Evolutionary conservation across 2,888 invertebrate species (phyloP).

Genomic region (Cyclophora punctaria): DNA sequence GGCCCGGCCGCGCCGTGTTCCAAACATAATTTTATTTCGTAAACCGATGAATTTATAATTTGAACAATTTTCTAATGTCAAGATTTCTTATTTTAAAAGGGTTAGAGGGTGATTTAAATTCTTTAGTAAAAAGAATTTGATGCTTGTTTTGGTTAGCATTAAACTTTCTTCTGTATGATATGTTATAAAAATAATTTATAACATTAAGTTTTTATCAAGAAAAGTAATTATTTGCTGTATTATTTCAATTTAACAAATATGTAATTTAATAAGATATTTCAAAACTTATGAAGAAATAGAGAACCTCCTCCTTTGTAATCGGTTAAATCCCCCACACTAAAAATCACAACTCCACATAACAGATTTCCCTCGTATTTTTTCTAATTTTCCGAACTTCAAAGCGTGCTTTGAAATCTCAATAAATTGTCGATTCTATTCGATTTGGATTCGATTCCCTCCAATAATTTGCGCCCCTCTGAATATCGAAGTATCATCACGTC

Average conservation of each 20-base stretch:
- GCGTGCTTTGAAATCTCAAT: slow-evolving; percentile 32
- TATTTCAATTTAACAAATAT: no score
- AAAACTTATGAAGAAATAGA: no score
- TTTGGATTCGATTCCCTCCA: slow-evolving; percentile 29
- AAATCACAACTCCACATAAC: slow-evolving; percentile 3
- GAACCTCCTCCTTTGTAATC: no score
- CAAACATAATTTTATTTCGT: not conserved
- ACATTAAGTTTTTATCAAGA: no score
- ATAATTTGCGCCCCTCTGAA: slow-evolving; percentile 27
- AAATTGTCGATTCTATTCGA: slow-evolving; percentile 44
- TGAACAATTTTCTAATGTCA: no score
- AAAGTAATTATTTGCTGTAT: no score
- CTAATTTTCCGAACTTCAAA: slow-evolving; percentile 27
- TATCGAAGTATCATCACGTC: slow-evolving; percentile 38
- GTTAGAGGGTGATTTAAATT: no score
- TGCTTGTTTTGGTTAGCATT: no score
- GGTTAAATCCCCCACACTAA: not conserved
- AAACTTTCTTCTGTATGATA: no score
- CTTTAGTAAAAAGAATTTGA: no score
- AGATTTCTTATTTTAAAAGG: not conserved
- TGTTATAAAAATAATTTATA: no score
- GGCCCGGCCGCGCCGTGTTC: not conserved
- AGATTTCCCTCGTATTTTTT: slow-evolving; percentile 12
- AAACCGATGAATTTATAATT: not conserved
- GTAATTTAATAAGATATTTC: no score